Evolutionary conservation across 2,888 invertebrate species (phyloP).

Genomic region (Osmoderma eremita): DNA sequence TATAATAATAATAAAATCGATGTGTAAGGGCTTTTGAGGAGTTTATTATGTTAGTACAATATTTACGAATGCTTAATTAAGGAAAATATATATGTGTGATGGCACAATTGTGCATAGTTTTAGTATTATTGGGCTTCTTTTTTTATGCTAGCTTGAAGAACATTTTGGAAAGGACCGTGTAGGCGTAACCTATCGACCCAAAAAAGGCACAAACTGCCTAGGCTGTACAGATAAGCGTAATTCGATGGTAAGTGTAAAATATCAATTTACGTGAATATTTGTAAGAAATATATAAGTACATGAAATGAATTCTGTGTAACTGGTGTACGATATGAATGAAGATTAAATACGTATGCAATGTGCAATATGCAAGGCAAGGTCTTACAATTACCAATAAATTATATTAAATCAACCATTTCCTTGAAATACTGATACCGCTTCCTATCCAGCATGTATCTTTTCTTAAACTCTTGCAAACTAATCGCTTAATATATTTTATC

Average conservation of each 20-base stretch:
- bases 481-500: slow-evolving; percentile 4
- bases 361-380: not conserved
- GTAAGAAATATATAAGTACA: too few species aligned
- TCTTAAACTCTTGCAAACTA: not conserved
- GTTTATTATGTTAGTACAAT: too few species aligned
- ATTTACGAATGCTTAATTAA: not conserved
- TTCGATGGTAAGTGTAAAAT: slow-evolving; percentile 75
- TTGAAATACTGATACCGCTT: too few species aligned
- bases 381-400: not conserved
- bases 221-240: slow-evolving; percentile 79
- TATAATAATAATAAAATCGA: too few species aligned
- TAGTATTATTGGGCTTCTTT: slow-evolving; percentile 56
- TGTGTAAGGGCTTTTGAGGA: too few species aligned
- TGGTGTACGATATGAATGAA: too few species aligned
- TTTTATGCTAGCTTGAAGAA: slow-evolving; percentile 65
- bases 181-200: slow-evolving; percentile 76
- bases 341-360: not conserved
- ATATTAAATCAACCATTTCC: not conserved
- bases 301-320: too few species aligned
- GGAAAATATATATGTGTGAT: not conserved
- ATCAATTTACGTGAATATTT: not conserved
- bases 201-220: slow-evolving; percentile 73
- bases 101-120: slow-evolving; percentile 14
- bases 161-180: slow-evolving; percentile 64
- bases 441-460: not conserved